A percentile compares a stretch with the other conserved stretches of the same genome.
Evolutionary conservation across 2,113 vertebrate genomes (phyloP).

Genomic region (Gallinago media): DNA sequence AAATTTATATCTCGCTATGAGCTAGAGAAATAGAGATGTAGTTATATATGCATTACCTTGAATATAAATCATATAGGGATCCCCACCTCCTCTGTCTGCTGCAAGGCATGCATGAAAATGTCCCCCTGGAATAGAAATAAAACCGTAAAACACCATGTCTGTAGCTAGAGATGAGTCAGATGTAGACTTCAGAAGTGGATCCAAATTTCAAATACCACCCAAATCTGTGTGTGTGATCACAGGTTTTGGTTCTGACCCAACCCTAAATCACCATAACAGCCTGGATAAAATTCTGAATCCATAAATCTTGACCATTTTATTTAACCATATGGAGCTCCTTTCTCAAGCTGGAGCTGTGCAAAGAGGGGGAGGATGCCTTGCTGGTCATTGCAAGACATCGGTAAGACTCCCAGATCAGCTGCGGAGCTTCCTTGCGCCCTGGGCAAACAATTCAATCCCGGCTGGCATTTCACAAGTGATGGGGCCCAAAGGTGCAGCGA

Average conservation of each 20-base stretch:
- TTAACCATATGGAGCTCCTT: not conserved
- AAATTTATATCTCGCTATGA: not conserved
- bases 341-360: not conserved
- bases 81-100: conserved; percentile 44
- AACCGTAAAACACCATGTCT: not conserved
- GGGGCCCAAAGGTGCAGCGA: not conserved
- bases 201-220: conserved; percentile 46
- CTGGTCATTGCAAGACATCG: not conserved
- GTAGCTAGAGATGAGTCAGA: conserved; percentile 55
- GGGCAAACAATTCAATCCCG: not conserved
- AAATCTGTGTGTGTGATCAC: not conserved
- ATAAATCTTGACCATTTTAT: not conserved
- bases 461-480: not conserved
- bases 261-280: conserved; percentile 7
- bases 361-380: not conserved
- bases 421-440: not conserved
- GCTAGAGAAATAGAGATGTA: conserved; percentile 55
- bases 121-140: conserved; percentile 30
- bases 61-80: conserved; percentile 55
- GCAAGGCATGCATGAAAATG: conserved; percentile 43
- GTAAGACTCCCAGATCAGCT: fast-evolving
- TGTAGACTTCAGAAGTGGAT: conserved; percentile 33
- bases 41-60: conserved; percentile 62
- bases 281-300: not conserved
- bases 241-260: conserved; percentile 37